Evolutionary conservation across 2,113 vertebrate genomes (phyloP).

Genomic region (Apodemus sylvaticus): DNA sequence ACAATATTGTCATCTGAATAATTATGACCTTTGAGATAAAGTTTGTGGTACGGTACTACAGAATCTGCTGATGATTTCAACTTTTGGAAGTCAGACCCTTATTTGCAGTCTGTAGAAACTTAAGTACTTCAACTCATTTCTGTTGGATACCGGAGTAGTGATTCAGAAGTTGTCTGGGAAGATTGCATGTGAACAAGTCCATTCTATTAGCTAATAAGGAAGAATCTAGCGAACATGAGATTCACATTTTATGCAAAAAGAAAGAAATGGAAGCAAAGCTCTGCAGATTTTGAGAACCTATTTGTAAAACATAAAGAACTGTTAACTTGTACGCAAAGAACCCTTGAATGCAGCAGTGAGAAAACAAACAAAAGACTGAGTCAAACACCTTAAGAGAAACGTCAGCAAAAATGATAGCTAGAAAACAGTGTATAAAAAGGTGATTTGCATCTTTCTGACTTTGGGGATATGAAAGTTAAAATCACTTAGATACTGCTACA

Average conservation of each 20-base stretch:
- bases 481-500: neutral
- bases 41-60: constrained; percentile 66
- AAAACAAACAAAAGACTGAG: neutral
- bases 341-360: neutral
- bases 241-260: constrained; percentile 78
- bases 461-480: neutral
- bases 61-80: constrained; percentile 76
- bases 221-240: constrained; percentile 81
- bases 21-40: constrained; percentile 63
- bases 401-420: neutral
- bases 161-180: constrained; percentile 71
- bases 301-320: neutral
- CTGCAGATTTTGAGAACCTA: neutral
- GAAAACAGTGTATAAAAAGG: neutral
- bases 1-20: constrained; percentile 77
- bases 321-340: neutral
- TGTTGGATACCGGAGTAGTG: constrained; percentile 75
- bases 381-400: neutral
- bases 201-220: constrained; percentile 82
- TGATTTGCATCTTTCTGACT: neutral
- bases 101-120: constrained; percentile 72
- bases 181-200: constrained; percentile 73
- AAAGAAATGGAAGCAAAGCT: neutral
- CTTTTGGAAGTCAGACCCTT: constrained; percentile 84
- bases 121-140: constrained; percentile 77